These are phyloP conservation scores for Seladonia tumulorum DNA, from an alignment of 2,888 invertebrate genomes.

Conservation along the genomic window DNA sequence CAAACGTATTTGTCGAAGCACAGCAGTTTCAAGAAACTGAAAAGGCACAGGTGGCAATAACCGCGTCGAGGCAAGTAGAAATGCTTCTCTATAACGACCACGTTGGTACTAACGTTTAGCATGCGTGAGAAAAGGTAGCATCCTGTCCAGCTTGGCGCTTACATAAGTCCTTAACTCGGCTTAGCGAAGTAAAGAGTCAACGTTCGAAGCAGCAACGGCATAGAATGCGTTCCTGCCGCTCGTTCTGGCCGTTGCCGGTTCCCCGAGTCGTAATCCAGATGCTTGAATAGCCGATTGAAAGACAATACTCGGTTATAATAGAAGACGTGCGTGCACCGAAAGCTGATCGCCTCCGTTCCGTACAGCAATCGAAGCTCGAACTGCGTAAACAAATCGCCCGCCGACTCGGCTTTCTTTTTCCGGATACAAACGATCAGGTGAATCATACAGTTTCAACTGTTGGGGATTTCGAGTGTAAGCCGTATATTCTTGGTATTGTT, in stretches of 20 bases:
- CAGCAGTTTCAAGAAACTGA: not conserved
- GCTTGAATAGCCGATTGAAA: not conserved
- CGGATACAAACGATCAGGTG: not conserved
- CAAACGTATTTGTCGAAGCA: not conserved
- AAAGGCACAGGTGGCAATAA: not conserved
- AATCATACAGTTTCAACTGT: not conserved
- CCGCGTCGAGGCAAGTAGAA: not conserved
- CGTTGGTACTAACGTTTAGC: not conserved
- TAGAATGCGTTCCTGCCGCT: not conserved
- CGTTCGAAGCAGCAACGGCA: not conserved
- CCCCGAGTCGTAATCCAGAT: not conserved
- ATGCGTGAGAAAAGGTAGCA: not conserved
- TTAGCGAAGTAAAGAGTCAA: slow-evolving; percentile 6
- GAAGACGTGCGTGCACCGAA: not conserved
- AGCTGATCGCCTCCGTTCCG: slow-evolving; percentile 1
- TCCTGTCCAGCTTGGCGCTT: not conserved
- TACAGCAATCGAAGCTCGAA: not conserved
- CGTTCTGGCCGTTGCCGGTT: not conserved
- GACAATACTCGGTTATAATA: not conserved
- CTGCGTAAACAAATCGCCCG: not conserved
- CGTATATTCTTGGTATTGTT: not conserved
- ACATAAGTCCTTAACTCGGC: slow-evolving; percentile 5
- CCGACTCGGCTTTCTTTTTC: not conserved
- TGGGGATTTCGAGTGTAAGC: not conserved
- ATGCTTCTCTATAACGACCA: not conserved